Conservation (phyloP, 2,888 invertebrate species). For the Blastobasis adustella region DNA sequence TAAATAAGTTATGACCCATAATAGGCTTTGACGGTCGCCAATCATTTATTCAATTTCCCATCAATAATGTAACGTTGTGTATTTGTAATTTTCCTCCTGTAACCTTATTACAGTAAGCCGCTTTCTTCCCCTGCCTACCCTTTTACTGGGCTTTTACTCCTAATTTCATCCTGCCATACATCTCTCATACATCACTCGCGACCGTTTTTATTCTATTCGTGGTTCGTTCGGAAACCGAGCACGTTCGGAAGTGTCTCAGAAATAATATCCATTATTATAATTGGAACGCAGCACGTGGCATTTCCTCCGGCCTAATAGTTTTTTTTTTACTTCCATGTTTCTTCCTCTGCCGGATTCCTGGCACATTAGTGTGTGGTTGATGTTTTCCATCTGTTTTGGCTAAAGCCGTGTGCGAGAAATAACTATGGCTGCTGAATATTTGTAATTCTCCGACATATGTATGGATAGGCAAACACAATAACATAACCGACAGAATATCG, state of each 20-base stretch:
- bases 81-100: too few species aligned
- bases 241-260: constrained; percentile 47
- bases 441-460: too few species aligned
- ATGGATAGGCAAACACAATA: too few species aligned
- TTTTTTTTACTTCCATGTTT: constrained; percentile 27
- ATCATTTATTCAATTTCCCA: too few species aligned
- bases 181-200: constrained; percentile 15
- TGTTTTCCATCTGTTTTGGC: too few species aligned
- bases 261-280: constrained; percentile 65
- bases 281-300: constrained; percentile 44
- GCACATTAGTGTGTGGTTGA: neutral
- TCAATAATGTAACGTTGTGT: too few species aligned
- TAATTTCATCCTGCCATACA: constrained; percentile 16
- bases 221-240: constrained; percentile 28
- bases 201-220: constrained; percentile 27
- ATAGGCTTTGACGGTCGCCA: too few species aligned
- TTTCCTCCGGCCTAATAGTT: constrained; percentile 34
- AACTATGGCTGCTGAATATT: too few species aligned
- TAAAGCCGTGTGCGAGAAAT: too few species aligned
- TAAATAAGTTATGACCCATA: too few species aligned
- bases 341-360: constrained; percentile 11
- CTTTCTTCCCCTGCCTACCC: neutral
- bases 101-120: too few species aligned
- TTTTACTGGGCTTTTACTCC: neutral
- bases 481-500: too few species aligned